Conservation (phyloP, 2,113 vertebrate species). For the Camarhynchus parvulus region DNA sequence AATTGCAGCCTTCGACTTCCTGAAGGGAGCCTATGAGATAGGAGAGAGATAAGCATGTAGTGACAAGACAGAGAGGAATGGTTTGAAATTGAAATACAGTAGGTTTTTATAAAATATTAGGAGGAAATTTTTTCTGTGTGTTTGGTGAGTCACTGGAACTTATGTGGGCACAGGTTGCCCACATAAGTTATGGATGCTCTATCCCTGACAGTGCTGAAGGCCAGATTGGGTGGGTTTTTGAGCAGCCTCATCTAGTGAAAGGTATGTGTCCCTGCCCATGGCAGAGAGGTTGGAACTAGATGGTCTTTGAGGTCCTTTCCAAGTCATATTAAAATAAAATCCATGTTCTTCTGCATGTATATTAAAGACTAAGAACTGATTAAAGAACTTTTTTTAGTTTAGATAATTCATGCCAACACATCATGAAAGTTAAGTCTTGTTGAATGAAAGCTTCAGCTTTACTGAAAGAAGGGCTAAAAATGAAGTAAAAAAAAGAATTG, state of each 20-base stretch:
- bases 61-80: neutral
- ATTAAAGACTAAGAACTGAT: neutral
- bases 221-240: neutral
- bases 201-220: neutral
- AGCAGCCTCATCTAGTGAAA: neutral
- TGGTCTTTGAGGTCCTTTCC: neutral
- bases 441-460: neutral
- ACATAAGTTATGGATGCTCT: neutral
- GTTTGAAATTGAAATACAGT: neutral
- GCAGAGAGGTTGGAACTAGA: neutral
- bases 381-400: neutral
- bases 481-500: neutral
- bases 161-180: too few species aligned
- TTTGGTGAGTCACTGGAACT: accelerated
- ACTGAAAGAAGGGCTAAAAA: neutral
- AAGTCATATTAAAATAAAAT: neutral
- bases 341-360: neutral
- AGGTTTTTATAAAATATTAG: neutral
- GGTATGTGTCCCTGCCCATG: neutral
- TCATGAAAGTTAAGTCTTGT: neutral
- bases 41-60: neutral
- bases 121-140: neutral
- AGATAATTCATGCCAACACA: neutral
- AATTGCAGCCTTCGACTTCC: neutral
- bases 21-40: neutral